phyloP scores from a whole-genome alignment of 2,113 vertebrate genomes.

The Megalops atlanticus region DNA sequence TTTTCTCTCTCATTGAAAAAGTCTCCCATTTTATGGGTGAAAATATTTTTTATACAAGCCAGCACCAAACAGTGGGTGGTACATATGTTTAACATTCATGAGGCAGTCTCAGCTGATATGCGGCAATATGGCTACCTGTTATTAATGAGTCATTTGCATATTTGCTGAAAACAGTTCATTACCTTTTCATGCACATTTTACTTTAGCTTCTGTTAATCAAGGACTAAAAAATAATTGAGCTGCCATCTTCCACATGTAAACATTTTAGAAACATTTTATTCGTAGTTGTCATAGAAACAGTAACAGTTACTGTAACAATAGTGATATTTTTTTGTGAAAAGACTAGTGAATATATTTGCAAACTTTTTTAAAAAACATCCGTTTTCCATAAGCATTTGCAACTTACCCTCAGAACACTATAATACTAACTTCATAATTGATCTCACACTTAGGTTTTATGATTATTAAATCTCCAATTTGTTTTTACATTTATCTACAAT shows the following conservation, averaged over 20 bases:
- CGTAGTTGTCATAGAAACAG: not conserved
- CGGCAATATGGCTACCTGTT: slow-evolving; percentile 7
- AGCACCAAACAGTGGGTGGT: not conserved
- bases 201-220: not conserved
- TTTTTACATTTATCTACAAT: too few relatives aligned
- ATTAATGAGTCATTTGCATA: slow-evolving; percentile 11
- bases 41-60: not conserved
- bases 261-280: not conserved
- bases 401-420: not conserved
- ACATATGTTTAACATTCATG: slow-evolving; percentile 4
- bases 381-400: not conserved
- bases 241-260: not conserved
- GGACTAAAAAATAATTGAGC: not conserved
- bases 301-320: not conserved
- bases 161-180: slow-evolving; percentile 12
- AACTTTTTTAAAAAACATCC: not conserved
- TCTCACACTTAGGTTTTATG: not conserved
- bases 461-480: not conserved
- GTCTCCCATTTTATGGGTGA: not conserved
- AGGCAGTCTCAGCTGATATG: slow-evolving; percentile 4
- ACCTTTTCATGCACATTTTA: not conserved
- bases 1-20: not conserved
- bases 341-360: not conserved
- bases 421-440: not conserved
- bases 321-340: not conserved